Conservation (phyloP, 2,113 vertebrate genomes). For the Callopanchax toddi region DNA sequence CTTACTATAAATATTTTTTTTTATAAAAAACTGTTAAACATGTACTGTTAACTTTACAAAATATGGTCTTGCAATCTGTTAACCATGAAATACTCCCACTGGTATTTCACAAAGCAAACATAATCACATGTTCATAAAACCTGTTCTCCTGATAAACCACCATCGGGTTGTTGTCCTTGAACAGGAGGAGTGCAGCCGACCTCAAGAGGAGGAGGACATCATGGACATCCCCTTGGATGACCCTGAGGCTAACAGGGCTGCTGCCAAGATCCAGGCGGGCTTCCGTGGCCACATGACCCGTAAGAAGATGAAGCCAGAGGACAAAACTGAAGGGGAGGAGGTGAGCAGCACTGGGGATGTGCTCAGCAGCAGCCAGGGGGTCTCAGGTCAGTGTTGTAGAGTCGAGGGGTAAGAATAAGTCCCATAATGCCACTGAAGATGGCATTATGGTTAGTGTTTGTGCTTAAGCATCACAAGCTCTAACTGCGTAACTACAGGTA, state of each 20-base stretch:
- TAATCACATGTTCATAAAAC: slow-evolving; percentile 2
- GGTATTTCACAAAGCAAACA: background rate
- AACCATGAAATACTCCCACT: slow-evolving; percentile 7
- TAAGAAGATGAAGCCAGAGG: slow-evolving; percentile 97
- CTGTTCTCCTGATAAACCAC: background rate
- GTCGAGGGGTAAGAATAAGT: slow-evolving; percentile 37
- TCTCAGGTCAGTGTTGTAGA: slow-evolving; percentile 69
- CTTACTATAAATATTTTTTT: background rate
- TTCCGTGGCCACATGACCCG: slow-evolving; percentile 98
- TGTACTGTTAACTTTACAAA: slow-evolving; percentile 13
- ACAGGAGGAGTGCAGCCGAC: slow-evolving; percentile 91
- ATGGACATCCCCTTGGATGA: slow-evolving; percentile 97
- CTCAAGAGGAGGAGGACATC: slow-evolving; percentile 92
- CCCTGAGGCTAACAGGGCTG: slow-evolving; percentile 93
- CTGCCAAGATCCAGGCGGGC: slow-evolving; percentile 97
- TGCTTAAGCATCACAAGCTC: slow-evolving; percentile 24
- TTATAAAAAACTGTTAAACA: slow-evolving; percentile 1
- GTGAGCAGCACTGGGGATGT: slow-evolving; percentile 85
- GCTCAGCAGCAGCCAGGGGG: slow-evolving; percentile 72
- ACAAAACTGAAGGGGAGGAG: slow-evolving; percentile 87
- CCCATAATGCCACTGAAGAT: slow-evolving; percentile 29
- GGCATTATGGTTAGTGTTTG: slow-evolving; percentile 39
- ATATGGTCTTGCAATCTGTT: slow-evolving; percentile 24
- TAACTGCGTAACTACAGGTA: slow-evolving; percentile 31
- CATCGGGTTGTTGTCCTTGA: slow-evolving; percentile 8